phyloP scores from a whole-genome alignment of 2,888 invertebrate species.

The Melanostoma scalare region DNA sequence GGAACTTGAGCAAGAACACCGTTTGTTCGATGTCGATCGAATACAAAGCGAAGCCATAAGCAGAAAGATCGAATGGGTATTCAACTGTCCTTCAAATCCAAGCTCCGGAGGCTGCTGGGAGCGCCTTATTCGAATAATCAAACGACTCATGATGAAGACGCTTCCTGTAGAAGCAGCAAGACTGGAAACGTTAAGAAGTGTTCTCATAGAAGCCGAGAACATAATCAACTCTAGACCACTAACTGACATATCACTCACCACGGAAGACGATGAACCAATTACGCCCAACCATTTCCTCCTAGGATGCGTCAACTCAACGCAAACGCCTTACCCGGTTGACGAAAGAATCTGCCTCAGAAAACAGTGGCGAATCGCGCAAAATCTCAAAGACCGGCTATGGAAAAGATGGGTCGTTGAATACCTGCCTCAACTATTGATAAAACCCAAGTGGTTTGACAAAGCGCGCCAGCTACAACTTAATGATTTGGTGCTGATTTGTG shows the following conservation, averaged over 20 bases:
- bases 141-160: conserved; percentile 31
- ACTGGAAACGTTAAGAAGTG: conserved; percentile 60
- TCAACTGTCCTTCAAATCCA: conserved; percentile 48
- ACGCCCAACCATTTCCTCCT: conserved; percentile 69
- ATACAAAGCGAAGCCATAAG: conserved; percentile 8
- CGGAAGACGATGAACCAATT: conserved; percentile 46
- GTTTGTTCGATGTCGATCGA: conserved; percentile 12
- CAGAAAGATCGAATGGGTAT: conserved; percentile 30
- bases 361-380: neutral
- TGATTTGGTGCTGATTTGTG: conserved; percentile 61
- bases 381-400: conserved; percentile 34
- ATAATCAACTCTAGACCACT: conserved; percentile 44
- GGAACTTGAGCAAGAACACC: conserved; percentile 12
- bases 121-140: conserved; percentile 46
- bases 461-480: conserved; percentile 10
- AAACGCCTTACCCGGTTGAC: conserved; percentile 34
- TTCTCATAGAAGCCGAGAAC: conserved; percentile 57
- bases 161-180: conserved; percentile 45
- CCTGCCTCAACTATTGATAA: conserved; percentile 48
- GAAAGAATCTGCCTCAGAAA: neutral
- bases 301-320: conserved; percentile 38
- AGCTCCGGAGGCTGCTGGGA: conserved; percentile 74
- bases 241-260: neutral
- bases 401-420: conserved; percentile 52
- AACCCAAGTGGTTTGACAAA: conserved; percentile 55